Percentiles rank a stretch among this genome's conserved stretches.
These are phyloP conservation scores for Aquatica leii DNA, from an alignment of 2,888 invertebrate genomes.

Conservation along the genomic window DNA sequence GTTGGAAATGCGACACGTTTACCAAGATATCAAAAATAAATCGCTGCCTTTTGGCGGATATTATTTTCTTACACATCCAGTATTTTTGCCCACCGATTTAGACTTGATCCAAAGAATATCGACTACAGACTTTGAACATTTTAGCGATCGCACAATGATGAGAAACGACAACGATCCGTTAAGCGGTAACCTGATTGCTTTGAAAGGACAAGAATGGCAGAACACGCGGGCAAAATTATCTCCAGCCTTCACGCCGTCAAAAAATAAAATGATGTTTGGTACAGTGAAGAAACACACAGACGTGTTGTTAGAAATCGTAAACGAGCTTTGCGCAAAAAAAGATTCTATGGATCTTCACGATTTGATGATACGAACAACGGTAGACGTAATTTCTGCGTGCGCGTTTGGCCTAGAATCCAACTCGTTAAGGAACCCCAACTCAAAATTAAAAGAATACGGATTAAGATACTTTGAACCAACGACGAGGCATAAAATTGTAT, in stretches of 20 bases:
- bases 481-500: neutral
- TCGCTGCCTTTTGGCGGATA: too few relatives aligned
- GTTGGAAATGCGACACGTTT: too few relatives aligned
- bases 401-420: neutral
- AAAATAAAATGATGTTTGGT: constrained; percentile 62
- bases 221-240: constrained; percentile 61
- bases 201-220: constrained; percentile 62
- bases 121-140: constrained; percentile 60
- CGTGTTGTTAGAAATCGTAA: neutral
- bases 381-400: neutral
- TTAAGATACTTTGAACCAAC: neutral
- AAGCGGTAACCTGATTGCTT: constrained; percentile 54
- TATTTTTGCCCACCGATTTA: constrained; percentile 48
- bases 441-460: neutral
- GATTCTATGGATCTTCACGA: neutral
- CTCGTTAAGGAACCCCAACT: neutral
- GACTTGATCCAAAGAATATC: constrained; percentile 58
- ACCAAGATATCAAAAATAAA: too few relatives aligned
- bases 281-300: constrained; percentile 56
- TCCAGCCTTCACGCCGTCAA: constrained; percentile 63
- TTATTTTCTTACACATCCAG: constrained; percentile 16
- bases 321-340: neutral
- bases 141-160: constrained; percentile 59
- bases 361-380: neutral
- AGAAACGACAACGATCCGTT: constrained; percentile 57